phyloP scores from a whole-genome alignment of 2,113 vertebrate genomes.

The Halcyon malimbica region DNA sequence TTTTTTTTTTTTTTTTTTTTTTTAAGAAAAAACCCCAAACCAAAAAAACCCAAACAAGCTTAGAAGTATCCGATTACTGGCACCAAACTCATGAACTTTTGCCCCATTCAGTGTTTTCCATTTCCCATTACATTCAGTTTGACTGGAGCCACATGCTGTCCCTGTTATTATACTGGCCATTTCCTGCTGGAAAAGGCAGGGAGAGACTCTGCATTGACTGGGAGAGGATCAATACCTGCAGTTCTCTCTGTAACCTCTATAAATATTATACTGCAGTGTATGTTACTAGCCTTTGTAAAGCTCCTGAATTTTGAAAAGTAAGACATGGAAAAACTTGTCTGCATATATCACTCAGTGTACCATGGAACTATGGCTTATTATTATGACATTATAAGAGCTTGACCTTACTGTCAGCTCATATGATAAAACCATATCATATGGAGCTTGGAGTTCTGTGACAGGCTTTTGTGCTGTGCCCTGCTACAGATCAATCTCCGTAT shows the following conservation, averaged over 20 bases:
- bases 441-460: neutral
- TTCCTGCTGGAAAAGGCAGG: slow-evolving; percentile 17
- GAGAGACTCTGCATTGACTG: neutral
- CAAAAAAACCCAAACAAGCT: slow-evolving; percentile 10
- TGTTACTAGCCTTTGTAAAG: neutral
- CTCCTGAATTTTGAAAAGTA: neutral
- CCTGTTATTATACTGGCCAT: neutral
- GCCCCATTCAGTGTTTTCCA: slow-evolving; percentile 18
- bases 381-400: neutral
- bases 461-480: neutral
- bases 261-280: neutral
- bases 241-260: neutral
- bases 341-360: neutral
- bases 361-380: neutral
- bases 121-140: neutral
- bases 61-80: slow-evolving; percentile 4
- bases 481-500: neutral
- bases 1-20: neutral
- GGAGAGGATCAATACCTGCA: neutral
- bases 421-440: neutral
- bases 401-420: neutral
- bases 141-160: slow-evolving; percentile 31
- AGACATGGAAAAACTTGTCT: neutral
- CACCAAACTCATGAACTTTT: slow-evolving; percentile 38
- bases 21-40: neutral